Evolutionary conservation across 2,888 invertebrate species (phyloP), one percentile per base, ranked within the genome.

Genomic region (Pilophorus perplexus): DNA sequence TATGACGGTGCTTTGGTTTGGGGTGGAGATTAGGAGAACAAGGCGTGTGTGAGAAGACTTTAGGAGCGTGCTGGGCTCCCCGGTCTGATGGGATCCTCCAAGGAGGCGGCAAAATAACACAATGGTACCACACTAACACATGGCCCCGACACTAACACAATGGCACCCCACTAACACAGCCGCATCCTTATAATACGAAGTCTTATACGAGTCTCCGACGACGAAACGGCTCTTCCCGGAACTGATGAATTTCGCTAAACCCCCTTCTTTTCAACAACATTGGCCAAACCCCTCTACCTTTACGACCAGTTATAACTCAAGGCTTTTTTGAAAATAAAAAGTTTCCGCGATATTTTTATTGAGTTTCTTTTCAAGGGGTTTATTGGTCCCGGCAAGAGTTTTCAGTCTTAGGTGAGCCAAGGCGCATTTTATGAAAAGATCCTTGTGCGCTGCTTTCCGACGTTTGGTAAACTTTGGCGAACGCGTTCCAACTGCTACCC

Each of bases 171-270:
- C 33, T 12, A 33, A 33, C 33, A 33, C 33, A 8, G 12, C 6
- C 33, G 12, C 33, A 12, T n/a, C n/a, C n/a, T n/a, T n/a, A n/a
- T n/a, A n/a, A n/a, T n/a, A n/a, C n/a, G n/a, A n/a, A 22, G 22
- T 46, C 46, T 46, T 46, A 46, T 46, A 23, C 23, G 46, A 46
- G n/a, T n/a, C n/a, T n/a, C n/a, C 33, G 33, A 12, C 6, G 6
- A 33, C 20, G 25, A 14, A 52, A 25, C 16, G 28, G 16, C 14
- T 27, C 28, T 52, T 52, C 52, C 52, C 52, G 52, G 52, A 52
- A 52, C 52, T 52, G 52, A 52, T 52, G 52, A 52, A 52, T 52
- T 52, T 52, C 52, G 52, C 28, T 52, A 52, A 52, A 52, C 52
- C 52, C 25, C 52, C 46, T 46, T 52, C 52, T 52, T 52, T 52